Evolutionary conservation across 2,113 vertebrate species (phyloP), one percentile per base, ranked within the genome.

Genomic region (Pelusios castaneus): DNA sequence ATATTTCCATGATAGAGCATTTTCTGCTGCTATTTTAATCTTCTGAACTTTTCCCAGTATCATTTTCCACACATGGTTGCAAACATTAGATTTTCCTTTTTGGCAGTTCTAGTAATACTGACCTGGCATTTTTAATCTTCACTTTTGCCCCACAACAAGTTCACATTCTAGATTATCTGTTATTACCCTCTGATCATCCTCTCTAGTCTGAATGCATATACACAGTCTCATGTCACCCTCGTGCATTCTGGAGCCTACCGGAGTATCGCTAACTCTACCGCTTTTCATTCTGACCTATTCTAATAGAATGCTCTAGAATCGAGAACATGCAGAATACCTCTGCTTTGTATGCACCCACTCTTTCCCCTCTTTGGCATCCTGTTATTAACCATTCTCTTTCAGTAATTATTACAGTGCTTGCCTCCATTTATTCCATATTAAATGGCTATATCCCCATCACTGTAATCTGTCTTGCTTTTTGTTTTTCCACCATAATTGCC

Each of bases 401-500:
- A 47, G 81, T 52, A 25, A 21, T 41, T 38, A 25, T 76, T 76
- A 31, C 1, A 0, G 81, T 88, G 41, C 63, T 84, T 84, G 14
- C 80, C 73, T 91, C 89, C 89, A 80, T 95, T 91, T 88, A 79
- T 95, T 89, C 92, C 29, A 29, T 43, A 47, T 0, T 4, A 91
- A 89, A 92, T 78, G 83, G 41, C 87, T 91, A 78, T 55, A 91
- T 83, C 49, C 38, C 14, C 93, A 85, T 58, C 51, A 70, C 55
- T 5, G 21, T 80, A 78, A 38, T 58, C 7, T 45, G 41, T 27
- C 25, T 43, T 76, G 22, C 70, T 92, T 78, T 82, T 77, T 87
- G 22, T 89, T 94, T 47, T 91, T 91, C 91, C 80, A 52, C 58
- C 85, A 91, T 87, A 94, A 97, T 92, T 91, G 52, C 84, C 93